Evolutionary conservation across 2,113 vertebrate species (phyloP).

Genomic region (Monarcha castaneiventris): DNA sequence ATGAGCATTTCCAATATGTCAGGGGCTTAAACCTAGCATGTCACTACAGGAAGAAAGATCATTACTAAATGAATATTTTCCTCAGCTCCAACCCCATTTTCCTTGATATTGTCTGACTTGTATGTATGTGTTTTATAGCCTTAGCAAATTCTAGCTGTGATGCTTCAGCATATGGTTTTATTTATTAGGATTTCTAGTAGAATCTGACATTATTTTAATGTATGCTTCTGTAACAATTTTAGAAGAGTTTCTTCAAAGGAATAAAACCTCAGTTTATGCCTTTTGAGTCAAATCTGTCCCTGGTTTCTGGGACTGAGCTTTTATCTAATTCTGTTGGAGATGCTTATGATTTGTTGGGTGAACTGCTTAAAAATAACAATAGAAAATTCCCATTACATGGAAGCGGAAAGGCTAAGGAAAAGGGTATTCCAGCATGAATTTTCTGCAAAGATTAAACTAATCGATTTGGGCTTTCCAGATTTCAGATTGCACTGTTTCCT

Average conservation of each 20-base stretch:
- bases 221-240: neutral
- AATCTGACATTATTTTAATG: neutral
- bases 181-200: constrained; percentile 3
- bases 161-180: neutral
- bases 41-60: neutral
- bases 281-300: neutral
- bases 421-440: neutral
- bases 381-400: neutral
- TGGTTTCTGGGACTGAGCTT: constrained; percentile 9
- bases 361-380: constrained; percentile 11
- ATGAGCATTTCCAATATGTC: constrained; percentile 24
- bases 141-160: constrained; percentile 4
- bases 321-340: neutral
- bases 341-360: neutral
- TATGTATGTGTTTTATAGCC: neutral
- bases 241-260: constrained; percentile 19
- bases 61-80: constrained; percentile 24
- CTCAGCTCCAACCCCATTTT: neutral
- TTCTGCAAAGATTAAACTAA: neutral
- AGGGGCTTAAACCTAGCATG: neutral
- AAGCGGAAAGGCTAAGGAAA: neutral
- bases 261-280: neutral
- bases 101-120: neutral
- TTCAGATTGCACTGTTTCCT: neutral
- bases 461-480: neutral